Evolutionary conservation across 2,113 vertebrate species (phyloP).

Genomic region (Diphyllodes magnificus): DNA sequence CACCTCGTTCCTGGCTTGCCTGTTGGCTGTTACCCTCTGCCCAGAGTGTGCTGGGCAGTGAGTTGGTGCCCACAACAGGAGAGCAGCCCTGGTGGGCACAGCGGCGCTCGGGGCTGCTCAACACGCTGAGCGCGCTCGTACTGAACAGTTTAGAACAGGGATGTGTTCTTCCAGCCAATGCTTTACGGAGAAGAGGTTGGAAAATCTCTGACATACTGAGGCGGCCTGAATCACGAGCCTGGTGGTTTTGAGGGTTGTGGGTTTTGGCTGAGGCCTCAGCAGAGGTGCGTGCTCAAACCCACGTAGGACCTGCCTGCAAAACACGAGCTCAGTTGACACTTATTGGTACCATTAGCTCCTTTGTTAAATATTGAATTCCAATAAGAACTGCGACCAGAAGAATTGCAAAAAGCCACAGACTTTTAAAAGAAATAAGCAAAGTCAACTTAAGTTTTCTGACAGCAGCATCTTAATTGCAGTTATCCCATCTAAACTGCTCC

Average conservation of each 20-base stretch:
- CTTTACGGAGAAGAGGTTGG: neutral
- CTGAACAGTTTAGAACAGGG: neutral
- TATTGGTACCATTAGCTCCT: neutral
- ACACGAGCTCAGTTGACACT: rapidly evolving
- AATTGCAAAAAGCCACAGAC: neutral
- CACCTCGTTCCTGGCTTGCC: neutral
- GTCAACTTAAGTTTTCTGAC: neutral
- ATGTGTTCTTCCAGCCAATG: rapidly evolving
- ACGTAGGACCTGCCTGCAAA: neutral
- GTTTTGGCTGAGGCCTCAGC: neutral
- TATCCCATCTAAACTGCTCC: neutral
- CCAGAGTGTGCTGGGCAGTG: rapidly evolving
- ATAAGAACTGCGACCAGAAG: neutral
- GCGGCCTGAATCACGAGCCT: neutral
- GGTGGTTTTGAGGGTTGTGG: neutral
- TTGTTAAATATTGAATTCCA: neutral
- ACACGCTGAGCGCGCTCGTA: rapidly evolving
- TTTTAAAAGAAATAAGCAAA: neutral
- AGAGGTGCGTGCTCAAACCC: neutral
- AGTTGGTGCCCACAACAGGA: rapidly evolving
- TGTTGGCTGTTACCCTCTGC: neutral
- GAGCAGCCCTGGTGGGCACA: neutral
- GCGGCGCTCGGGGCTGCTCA: rapidly evolving
- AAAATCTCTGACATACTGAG: neutral
- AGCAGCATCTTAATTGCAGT: neutral